Percentiles rank a stretch among this genome's conserved stretches.
Conservation (phyloP, 2,888 invertebrate genomes). For the Spatulosminthurus flaviceps region DNA sequence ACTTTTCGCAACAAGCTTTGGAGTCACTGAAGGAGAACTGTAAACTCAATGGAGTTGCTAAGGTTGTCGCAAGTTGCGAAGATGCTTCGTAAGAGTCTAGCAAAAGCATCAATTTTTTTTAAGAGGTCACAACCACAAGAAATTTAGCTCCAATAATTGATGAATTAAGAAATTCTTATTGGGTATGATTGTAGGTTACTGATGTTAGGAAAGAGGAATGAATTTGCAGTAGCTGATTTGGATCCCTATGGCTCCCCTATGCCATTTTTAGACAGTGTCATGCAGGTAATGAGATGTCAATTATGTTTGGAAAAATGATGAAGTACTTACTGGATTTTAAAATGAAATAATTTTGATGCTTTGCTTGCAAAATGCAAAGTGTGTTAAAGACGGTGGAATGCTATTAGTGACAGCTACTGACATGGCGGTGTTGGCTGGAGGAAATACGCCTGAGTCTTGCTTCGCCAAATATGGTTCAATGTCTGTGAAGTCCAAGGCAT, state of each 20-base stretch:
- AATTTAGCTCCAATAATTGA: no score
- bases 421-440: constrained; percentile 95
- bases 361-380: no score
- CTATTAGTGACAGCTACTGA: constrained; percentile 97
- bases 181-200: constrained; percentile 73
- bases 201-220: constrained; percentile 80
- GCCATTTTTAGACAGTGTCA: constrained; percentile 87
- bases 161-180: no score
- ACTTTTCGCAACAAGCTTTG: constrained; percentile 85
- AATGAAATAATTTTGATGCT: no score
- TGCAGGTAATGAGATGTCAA: no score
- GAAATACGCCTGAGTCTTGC: constrained; percentile 94
- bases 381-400: constrained; percentile 82
- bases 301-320: no score
- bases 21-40: constrained; percentile 86
- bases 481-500: constrained; percentile 83
- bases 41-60: constrained; percentile 76
- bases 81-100: constrained; percentile 83
- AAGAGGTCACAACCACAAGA: no score
- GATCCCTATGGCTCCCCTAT: constrained; percentile 98
- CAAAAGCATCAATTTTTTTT: not conserved
- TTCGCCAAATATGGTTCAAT: constrained; percentile 91
- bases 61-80: constrained; percentile 79
- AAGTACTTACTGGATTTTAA: no score
- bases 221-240: constrained; percentile 78